These are phyloP conservation scores for Oceanodroma leucorhoa DNA, from an alignment of 2,797 vertebrate species.

Conservation along the genomic window DNA sequence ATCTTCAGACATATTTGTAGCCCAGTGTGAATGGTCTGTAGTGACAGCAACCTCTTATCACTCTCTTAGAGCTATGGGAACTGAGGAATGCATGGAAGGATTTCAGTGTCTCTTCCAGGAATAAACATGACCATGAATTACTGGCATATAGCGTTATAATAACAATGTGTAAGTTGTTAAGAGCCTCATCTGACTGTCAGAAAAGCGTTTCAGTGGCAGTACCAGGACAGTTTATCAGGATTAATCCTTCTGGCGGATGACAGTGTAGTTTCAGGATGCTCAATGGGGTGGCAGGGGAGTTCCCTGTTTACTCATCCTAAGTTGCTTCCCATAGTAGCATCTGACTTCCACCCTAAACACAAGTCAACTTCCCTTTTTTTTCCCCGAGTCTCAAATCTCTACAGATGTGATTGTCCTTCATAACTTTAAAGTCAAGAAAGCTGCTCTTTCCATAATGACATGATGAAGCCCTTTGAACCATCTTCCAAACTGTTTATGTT, in stretches of 20 bases:
- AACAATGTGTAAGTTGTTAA: neutral
- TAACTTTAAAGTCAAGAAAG: neutral
- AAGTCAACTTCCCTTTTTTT: neutral
- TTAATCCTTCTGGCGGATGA: neutral
- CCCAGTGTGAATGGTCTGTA: neutral
- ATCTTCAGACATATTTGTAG: neutral
- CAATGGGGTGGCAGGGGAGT: accelerated
- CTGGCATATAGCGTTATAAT: neutral
- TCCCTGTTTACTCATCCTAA: neutral
- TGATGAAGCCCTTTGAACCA: accelerated
- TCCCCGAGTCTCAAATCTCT: accelerated
- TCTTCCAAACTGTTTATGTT: neutral
- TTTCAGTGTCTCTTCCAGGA: neutral
- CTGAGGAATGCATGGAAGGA: neutral
- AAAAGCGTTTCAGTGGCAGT: neutral
- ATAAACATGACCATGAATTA: neutral
- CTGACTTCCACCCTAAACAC: neutral
- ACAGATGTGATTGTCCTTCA: neutral
- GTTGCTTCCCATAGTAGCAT: neutral
- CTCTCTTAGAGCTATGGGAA: neutral
- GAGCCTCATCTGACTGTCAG: neutral
- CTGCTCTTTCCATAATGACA: neutral
- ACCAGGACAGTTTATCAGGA: neutral
- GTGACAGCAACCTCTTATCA: neutral
- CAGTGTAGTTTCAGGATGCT: neutral